phyloP scores from a whole-genome alignment of 2,113 vertebrate species.

The Isurus oxyrinchus region DNA sequence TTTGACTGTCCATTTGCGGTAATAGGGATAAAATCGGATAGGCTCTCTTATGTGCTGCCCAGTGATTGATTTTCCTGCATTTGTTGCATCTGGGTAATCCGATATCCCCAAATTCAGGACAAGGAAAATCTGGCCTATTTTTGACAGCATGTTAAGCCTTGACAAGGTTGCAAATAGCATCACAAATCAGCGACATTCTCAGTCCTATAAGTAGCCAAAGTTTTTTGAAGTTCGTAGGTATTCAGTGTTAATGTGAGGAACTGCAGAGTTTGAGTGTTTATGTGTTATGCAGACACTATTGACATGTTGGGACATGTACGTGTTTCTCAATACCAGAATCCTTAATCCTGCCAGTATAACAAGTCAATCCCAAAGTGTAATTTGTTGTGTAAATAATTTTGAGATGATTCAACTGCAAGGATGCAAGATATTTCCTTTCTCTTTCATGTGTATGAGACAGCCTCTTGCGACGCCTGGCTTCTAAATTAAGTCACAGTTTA shows the following conservation, averaged over 20 bases:
- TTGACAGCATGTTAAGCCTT: background rate
- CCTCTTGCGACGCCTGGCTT: background rate
- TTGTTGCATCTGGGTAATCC: background rate
- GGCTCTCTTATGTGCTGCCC: background rate
- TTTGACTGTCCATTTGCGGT: background rate
- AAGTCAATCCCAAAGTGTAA: background rate
- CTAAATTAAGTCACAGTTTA: background rate
- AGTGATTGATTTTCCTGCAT: background rate
- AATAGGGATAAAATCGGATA: background rate
- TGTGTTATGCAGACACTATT: background rate
- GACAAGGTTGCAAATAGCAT: background rate
- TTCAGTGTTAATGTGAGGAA: background rate
- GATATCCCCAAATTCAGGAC: background rate
- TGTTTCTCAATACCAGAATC: background rate
- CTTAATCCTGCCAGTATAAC: background rate
- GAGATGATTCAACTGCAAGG: background rate
- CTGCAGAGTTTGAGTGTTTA: background rate
- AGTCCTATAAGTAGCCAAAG: background rate
- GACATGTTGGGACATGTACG: too few species aligned
- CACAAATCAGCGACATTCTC: background rate
- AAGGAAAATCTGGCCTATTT: background rate
- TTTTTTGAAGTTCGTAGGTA: background rate
- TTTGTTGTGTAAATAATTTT: background rate
- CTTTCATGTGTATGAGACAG: background rate
- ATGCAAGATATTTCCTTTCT: background rate